Evolutionary conservation across 2,888 invertebrate genomes (phyloP).

Genomic region (Acronicta alni): DNA sequence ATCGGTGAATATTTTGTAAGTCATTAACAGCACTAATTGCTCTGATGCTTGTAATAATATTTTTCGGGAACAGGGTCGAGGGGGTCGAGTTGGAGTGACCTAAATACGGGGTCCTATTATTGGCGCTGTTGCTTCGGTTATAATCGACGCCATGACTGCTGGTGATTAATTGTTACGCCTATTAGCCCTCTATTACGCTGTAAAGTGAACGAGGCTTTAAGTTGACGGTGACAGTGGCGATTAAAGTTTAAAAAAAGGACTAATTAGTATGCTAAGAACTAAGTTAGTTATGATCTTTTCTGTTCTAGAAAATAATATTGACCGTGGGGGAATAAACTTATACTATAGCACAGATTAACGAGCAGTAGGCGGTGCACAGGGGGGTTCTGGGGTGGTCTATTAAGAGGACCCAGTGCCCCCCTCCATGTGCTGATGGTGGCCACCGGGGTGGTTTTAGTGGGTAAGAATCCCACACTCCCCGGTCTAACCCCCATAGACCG

Average conservation of each 20-base stretch:
- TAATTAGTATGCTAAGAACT: background rate
- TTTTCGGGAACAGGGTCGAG: slow-evolving; percentile 15
- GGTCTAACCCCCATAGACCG: too few relatives aligned
- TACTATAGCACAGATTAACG: too few relatives aligned
- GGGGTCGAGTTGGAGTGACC: slow-evolving; percentile 42
- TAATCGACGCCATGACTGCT: slow-evolving; percentile 32
- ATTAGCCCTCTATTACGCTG: slow-evolving; percentile 48
- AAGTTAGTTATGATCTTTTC: too few relatives aligned
- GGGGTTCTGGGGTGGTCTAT: too few relatives aligned
- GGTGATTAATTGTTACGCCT: slow-evolving; percentile 50
- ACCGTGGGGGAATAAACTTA: too few relatives aligned
- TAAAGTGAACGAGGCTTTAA: slow-evolving; percentile 32
- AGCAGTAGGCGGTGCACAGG: too few relatives aligned
- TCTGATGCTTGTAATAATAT: slow-evolving; percentile 25
- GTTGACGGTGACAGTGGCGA: slow-evolving; percentile 5
- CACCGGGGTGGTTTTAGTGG: too few relatives aligned
- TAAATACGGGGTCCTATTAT: slow-evolving; percentile 31
- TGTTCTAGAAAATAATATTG: too few relatives aligned
- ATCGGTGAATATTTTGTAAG: slow-evolving; percentile 9
- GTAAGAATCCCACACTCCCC: too few relatives aligned
- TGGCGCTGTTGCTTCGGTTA: slow-evolving; percentile 28
- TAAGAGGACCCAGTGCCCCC: too few relatives aligned
- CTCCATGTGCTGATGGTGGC: too few relatives aligned
- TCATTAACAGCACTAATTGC: slow-evolving; percentile 14
- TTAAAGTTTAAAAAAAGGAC: background rate